Evolutionary conservation across 2,888 invertebrate genomes (phyloP), one percentile per base, ranked within the genome.

Genomic region (Apamea monoglypha): DNA sequence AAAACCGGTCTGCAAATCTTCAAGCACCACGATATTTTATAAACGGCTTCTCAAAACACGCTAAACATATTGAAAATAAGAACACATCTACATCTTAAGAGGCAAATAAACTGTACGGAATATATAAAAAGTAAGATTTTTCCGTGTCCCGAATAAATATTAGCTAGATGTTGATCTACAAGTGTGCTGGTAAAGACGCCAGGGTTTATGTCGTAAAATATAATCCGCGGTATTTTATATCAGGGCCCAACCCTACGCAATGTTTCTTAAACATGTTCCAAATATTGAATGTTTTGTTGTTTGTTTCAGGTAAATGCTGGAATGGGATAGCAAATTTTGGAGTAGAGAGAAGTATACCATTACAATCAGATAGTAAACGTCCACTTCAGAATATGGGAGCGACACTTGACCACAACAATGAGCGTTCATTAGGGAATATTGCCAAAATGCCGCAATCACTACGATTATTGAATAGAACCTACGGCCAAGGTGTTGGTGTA

Each of bases 251-350:
- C 79, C 82, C 80, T 80, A 71, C 76, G 81, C 79, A 80, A 89
- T 89, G 79, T 87, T 89, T 84, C 78, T 85, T 85, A 81, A 87
- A 81, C 76, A 85, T 82, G 80, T 82, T 76, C 73, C 75, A 79
- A 83, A 86, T 89, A 82, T 83, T 81, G 69, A 86, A 87, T 81
- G 59, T 79, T 75, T 74, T 78, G 75, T 86, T 86, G 78, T 86
- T 90, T 88, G 90, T 90, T 90, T 71, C 89, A 90, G 90, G 90
- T 90, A 90, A 87, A 87, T 84, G 21, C 63, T 14, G 66, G n/a
- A 63, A 56, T 59, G 72, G 68, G 59, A 74, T 32, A 64, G 66
- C 80, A 36, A 64, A 74, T 76, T 56, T 63, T 63, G n/a, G 44
- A 69, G 53, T 59, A 66, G 25, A 44, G 82, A 56, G 53, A 76